phyloP scores from a whole-genome alignment of 2,888 invertebrate species.

The Phaedon cochleariae region DNA sequence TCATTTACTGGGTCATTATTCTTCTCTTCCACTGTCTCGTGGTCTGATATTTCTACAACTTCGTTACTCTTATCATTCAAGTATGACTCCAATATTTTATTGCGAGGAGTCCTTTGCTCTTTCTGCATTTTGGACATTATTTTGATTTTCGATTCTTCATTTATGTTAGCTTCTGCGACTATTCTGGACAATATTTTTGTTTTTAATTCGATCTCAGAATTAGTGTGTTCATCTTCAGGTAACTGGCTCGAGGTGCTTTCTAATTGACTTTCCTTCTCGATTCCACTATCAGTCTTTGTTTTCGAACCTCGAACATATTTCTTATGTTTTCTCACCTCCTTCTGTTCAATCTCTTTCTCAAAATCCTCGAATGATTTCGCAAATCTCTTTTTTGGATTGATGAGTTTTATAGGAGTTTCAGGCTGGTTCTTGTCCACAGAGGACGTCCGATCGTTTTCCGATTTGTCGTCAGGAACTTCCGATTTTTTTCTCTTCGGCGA shows the following conservation, averaged over 20 bases:
- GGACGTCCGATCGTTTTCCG: background rate
- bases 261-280: background rate
- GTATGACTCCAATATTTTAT: slow-evolving; percentile 20
- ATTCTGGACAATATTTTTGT: slow-evolving; percentile 55
- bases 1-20: too few relatives aligned
- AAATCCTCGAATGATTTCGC: slow-evolving; percentile 61
- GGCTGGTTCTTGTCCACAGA: slow-evolving; percentile 27
- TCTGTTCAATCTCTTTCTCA: slow-evolving; percentile 44
- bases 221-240: background rate
- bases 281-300: background rate
- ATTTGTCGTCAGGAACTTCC: background rate
- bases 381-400: slow-evolving; percentile 60
- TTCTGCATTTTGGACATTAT: slow-evolving; percentile 32
- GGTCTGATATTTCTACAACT: too few relatives aligned
- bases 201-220: slow-evolving; percentile 47
- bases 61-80: slow-evolving; percentile 1
- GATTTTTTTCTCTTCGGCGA: slow-evolving; percentile 18
- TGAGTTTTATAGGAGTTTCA: slow-evolving; percentile 52
- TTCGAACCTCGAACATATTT: too few relatives aligned
- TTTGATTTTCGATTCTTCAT: slow-evolving; percentile 30
- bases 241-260: background rate
- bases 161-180: slow-evolving; percentile 39
- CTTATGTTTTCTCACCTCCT: too few relatives aligned
- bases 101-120: slow-evolving; percentile 11
- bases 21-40: too few relatives aligned